Evolutionary conservation across 2,113 vertebrate species (phyloP), one percentile per base, ranked within the genome.

Genomic region (Sebastes schlegelii): DNA sequence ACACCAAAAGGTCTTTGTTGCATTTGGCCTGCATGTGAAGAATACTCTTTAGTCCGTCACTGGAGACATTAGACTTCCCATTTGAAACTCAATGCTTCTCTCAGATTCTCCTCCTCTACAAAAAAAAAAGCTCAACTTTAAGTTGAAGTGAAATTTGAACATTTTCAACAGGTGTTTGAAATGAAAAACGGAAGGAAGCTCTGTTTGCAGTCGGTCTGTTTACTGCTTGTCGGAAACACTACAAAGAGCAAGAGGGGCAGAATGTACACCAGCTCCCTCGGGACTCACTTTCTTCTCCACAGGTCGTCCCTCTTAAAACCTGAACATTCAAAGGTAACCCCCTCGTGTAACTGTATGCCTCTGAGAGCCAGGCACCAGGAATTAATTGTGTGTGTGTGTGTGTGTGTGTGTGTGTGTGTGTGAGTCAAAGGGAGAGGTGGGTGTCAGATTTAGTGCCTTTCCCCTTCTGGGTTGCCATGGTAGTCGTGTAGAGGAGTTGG

Each of bases 1-100:
- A 88, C 80, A 86, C 88, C 93, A 92, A 93, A 94, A 91, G 90
- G 92, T 70, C 74, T 90, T 92, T 90, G 90, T 92, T 88, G 85
- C 72, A 16, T 82, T 91, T 85, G 85, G 88, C 88, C 77, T 54
- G 71, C 68, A 80, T 76, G 85, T 66, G 82, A 86, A 60, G 80
- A 88, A 67, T 45, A 83, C 78, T 83, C 69, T 87, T 79, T 51
- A 86, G 63, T 71, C 74, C 13, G 83, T 66, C 71, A 84, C 65
- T 46, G 61, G 77, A 87, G 74, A 89, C 68, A 23, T 68, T 10
- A 21, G 12, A 74, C 69, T 77, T 84, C 69, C 55, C 77, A 86
- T 81, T 69, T 83, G 82, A 86, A 90, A 89, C 80, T 43, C 63
- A 68, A 81, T 48, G 68, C 86, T 61, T 70, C 49, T 34, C 26